phyloP scores from a whole-genome alignment of 1,140 invertebrate genomes.

The Mesaphorura yosii region DNA sequence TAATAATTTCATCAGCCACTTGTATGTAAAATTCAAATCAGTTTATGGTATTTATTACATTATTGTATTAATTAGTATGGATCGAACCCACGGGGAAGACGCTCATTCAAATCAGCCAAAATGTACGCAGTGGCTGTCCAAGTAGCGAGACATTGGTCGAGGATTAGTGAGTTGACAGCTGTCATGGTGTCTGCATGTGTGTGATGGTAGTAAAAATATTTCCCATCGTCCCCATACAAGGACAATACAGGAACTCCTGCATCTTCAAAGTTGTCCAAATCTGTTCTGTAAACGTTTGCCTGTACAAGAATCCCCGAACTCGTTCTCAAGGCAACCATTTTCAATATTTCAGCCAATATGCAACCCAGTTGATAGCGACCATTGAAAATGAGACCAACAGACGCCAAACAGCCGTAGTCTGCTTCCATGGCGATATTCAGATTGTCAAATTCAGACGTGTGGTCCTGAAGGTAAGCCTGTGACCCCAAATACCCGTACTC shows the following conservation, averaged over 20 bases:
- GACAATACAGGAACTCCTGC: neutral
- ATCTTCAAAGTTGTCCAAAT: slow-evolving; percentile 12
- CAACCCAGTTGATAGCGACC: slow-evolving; percentile 33
- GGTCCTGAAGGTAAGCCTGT: slow-evolving; percentile 34
- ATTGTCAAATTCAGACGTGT: slow-evolving; percentile 34
- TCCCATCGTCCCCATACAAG: slow-evolving; percentile 33
- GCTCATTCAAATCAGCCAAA: slow-evolving; percentile 18
- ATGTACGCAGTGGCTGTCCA: slow-evolving; percentile 60
- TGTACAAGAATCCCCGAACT: neutral
- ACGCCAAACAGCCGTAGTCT: slow-evolving; percentile 43
- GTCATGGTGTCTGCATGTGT: slow-evolving; percentile 34
- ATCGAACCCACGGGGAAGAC: slow-evolving; percentile 1
- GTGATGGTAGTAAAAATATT: slow-evolving; percentile 40
- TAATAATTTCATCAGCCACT: too few species aligned
- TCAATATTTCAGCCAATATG: slow-evolving; percentile 33
- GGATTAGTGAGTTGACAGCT: slow-evolving; percentile 34
- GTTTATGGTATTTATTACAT: too few species aligned
- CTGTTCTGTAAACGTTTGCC: slow-evolving; percentile 3
- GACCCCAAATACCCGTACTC: slow-evolving; percentile 38
- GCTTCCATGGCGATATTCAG: slow-evolving; percentile 42
- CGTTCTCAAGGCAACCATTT: slow-evolving; percentile 37
- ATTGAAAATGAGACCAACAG: slow-evolving; percentile 34
- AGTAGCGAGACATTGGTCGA: slow-evolving; percentile 50
- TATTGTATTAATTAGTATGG: neutral
- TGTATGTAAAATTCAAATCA: too few species aligned